Base-by-base conservation (phyloP, 1,140 invertebrate species). In the Melitaea cinxia region DNA sequence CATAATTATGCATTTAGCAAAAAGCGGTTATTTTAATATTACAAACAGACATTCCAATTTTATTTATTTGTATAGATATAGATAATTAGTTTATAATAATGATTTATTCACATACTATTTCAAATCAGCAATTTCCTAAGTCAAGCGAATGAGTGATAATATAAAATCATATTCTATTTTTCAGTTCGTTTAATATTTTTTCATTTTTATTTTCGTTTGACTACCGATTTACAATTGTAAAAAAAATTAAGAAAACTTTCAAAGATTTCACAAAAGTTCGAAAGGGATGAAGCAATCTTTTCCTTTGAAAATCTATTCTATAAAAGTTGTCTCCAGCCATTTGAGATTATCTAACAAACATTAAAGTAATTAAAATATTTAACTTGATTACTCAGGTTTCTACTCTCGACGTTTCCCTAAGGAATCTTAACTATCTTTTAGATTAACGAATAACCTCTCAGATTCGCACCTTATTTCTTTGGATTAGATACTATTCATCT, bases 361-460 rank as follows among this genome's bases (percentile, higher is more conserved):
- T 47, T 47, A 47, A 12, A 47, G 42, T 35, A 54, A 54, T 54
- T 54, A 35, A 54, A 54, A 54, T 54, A 54, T 33, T 35, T 35
- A 30, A 35, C 9, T 54, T 54, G 28, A 54, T 54, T 54, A 54
- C 52, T 30, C 15, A 21, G 52, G 24, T 54, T 54, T 54, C 33
- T 30, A 30, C 33, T 4, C 15, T 5, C 7, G 52, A 30, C 14
- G 23, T 3, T 33, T 54, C 52, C 23, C 52, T 33, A 10, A 54
- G 52, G 52, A 54, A 24, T 54, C 28, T 12, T 54, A 54, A 54
- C 26, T 33, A 30, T 21, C 52, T 54, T 19, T 35, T 33, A 54
- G 28, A 21, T 54, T 54, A 54, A 35, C 28, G 33, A 54, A 54
- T 54, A 17, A 21, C 52, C 42, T 24, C 42, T 9, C n/a, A 23